Base-by-base conservation (phyloP, 1,140 invertebrate species). In the Hyles vespertilio region DNA sequence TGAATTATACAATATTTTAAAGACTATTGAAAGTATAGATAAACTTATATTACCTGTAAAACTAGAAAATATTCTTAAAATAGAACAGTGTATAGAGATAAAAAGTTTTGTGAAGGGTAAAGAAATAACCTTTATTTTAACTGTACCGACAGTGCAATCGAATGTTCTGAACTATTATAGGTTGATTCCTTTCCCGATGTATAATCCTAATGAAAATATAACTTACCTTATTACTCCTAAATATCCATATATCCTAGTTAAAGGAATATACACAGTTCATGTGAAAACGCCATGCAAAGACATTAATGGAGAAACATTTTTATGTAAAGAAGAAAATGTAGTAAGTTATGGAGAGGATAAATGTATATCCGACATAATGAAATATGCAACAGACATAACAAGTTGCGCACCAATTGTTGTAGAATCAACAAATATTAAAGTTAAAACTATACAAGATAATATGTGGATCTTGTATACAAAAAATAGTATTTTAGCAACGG, bases 51-150 rank as follows among this genome's bases (percentile, higher is more conserved):
- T 52, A 59, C 56, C 66, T 22, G 58, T 59, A 22, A 12, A 68
- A 46, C 40, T 34, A 11, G 2, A 34, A 67, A n/a, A n/a, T n/a
- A n/a, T 61, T 56, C 8, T 67, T 50, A 63, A 67, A 32, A 56
- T 63, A 34, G 61, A 63, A 55, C 36, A 63, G 12, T 58, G 53
- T 33, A 56, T 67, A 43, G 47, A 62, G 9, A 46, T 67, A 44
- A 58, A 67, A 58, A 61, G 51, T 44, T 67, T 61, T 58, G 44
- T 58, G 22, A 67, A 63, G 46, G n/a, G 32, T 11, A 61, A 58
- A 55, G 54, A 60, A 48, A 63, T 67, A 63, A 67, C 51, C 36
- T 63, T 67, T 49, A 63, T 67, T 45, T 58, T 63, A 40, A 8
- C 53, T 12, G 33, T 68, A 9, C 65, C 65, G 6, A 52, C 59